phyloP scores from a whole-genome alignment of 2,888 invertebrate species.

The Drosophila neotestacea region DNA sequence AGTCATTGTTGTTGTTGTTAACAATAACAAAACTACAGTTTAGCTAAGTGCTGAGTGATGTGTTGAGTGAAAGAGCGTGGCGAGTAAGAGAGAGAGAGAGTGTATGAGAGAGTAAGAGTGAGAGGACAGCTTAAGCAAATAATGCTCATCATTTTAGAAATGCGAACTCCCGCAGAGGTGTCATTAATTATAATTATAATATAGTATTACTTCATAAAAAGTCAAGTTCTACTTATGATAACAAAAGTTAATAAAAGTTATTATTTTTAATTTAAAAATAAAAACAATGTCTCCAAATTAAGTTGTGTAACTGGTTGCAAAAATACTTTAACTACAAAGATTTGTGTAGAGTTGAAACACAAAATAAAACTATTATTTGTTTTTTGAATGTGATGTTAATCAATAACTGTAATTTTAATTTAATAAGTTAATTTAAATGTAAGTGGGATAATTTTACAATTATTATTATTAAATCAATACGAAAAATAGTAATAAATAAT shows the following conservation, averaged over 20 bases:
- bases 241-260: no score
- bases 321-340: no score
- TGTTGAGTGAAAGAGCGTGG: slow-evolving; percentile 27
- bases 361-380: no score
- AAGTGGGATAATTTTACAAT: background rate
- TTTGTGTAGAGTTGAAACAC: no score
- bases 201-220: no score
- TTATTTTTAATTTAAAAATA: no score
- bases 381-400: no score
- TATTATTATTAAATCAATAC: background rate
- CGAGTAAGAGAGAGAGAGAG: background rate
- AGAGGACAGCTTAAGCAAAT: slow-evolving; percentile 7
- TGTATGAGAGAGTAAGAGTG: slow-evolving; percentile 1
- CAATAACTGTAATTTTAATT: no score
- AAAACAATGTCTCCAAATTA: no score
- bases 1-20: slow-evolving; percentile 14
- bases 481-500: background rate
- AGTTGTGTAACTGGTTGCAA: no score
- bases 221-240: no score
- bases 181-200: background rate
- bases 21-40: slow-evolving; percentile 34
- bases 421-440: no score
- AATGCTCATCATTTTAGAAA: background rate
- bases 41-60: slow-evolving; percentile 36
- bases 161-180: slow-evolving; percentile 9